Evolutionary conservation across 2,888 invertebrate species (phyloP), one percentile per base, ranked within the genome.

Genomic region (Heterodera filipjevi): DNA sequence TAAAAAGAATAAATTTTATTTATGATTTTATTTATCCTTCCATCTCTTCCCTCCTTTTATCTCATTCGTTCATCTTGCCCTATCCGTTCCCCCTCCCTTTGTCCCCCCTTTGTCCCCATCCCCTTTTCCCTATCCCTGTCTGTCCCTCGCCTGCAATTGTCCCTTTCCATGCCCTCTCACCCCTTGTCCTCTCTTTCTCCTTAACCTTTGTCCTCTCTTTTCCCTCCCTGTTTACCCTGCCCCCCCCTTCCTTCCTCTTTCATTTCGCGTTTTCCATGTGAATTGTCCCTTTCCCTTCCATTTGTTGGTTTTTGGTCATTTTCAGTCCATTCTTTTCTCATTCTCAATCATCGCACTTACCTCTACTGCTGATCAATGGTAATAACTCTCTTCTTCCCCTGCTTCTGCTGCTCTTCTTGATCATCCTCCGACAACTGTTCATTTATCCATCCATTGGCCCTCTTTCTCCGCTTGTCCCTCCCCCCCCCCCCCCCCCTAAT

Each of bases 291-390:
- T 12, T 39, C 39, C 16, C 53, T 35, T 30, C 53, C 32, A 14
- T 53, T 32, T 71, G 27, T 12, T 30, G 30, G 14, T 22, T 70
- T 22, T 39, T 72, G 59, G 22, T 39, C 46, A 44, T 44, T 72
- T 72, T 72, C 30, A 72, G 46, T 39, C 30, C 72, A n/a, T 10
- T 32, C 49, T 39, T n/a, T n/a, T n/a, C n/a, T n/a, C n/a, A n/a
- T n/a, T n/a, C n/a, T n/a, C n/a, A n/a, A n/a, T n/a, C n/a, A n/a
- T n/a, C n/a, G n/a, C n/a, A n/a, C n/a, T n/a, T n/a, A n/a, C n/a
- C n/a, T n/a, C n/a, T n/a, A n/a, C n/a, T n/a, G n/a, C n/a, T n/a
- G n/a, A n/a, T n/a, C 72, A 33, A 39, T 39, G 6, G 39, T 12
- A 39, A 6, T 39, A 10, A 12, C 39, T 39, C 39, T 39, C 12